Percentiles rank a stretch among this genome's conserved stretches.
phyloP scores from a whole-genome alignment of 2,113 vertebrate species.

The Lophura nycthemera region DNA sequence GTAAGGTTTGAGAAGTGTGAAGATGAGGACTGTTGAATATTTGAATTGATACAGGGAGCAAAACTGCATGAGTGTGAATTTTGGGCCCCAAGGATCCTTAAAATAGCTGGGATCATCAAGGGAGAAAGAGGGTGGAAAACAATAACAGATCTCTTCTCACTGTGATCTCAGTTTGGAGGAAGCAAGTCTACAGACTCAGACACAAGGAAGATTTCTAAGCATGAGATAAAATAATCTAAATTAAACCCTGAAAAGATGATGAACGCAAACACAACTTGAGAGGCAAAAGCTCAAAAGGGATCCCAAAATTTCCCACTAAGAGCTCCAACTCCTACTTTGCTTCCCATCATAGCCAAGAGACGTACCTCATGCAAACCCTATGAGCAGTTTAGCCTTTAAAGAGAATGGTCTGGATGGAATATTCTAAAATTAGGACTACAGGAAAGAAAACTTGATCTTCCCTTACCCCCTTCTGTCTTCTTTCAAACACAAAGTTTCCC shows the following conservation, averaged over 20 bases:
- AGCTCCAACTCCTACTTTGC: neutral
- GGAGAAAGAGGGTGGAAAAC: neutral
- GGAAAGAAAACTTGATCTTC: neutral
- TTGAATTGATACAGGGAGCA: neutral
- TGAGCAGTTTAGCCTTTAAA: neutral
- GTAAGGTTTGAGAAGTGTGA: neutral
- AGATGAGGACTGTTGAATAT: neutral
- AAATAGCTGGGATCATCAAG: neutral
- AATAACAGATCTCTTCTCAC: neutral
- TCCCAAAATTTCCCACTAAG: neutral
- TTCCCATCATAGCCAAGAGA: neutral
- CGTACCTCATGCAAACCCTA: neutral
- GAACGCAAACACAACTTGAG: neutral
- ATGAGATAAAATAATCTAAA: neutral
- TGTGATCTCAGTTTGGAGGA: neutral
- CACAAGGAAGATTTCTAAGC: neutral
- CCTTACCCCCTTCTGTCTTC: neutral
- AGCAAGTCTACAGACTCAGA: neutral
- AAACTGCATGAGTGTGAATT: neutral
- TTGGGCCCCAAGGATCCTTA: neutral
- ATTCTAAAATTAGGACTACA: neutral
- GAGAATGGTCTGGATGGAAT: neutral
- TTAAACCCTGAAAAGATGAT: neutral
- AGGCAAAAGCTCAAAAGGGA: neutral
- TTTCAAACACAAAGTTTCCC: neutral